Percentiles rank a stretch among this genome's conserved stretches.
Conservation (phyloP, 2,888 invertebrate genomes). For the Notodonta ziczac region DNA sequence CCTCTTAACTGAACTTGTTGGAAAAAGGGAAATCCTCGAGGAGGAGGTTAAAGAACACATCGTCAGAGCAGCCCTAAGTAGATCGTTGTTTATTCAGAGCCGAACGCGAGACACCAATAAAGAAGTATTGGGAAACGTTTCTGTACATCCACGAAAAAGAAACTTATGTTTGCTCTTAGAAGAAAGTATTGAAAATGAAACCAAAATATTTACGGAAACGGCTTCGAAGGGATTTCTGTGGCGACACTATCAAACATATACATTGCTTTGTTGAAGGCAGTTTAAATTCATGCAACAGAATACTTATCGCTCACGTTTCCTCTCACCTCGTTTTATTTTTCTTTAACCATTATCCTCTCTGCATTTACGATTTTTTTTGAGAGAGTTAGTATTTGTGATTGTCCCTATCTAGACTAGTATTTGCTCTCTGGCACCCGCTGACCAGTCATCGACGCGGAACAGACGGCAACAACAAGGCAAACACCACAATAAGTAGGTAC, state of each 20-base stretch:
- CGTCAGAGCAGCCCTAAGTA: background rate
- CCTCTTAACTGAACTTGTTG: slow-evolving; percentile 1
- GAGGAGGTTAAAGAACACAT: slow-evolving; percentile 1
- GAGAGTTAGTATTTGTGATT: background rate
- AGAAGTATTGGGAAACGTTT: background rate
- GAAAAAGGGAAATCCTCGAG: background rate
- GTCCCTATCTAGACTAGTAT: background rate
- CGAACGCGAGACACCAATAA: background rate
- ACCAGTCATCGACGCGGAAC: slow-evolving; percentile 31
- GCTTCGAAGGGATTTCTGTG: no score
- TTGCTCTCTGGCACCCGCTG: background rate
- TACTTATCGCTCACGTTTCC: no score
- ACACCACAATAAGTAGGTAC: slow-evolving; percentile 23
- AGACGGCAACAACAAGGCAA: slow-evolving; percentile 30
- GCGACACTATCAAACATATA: no score
- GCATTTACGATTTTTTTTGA: no score
- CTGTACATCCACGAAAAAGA: background rate
- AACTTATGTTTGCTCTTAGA: background rate
- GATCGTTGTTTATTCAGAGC: slow-evolving; percentile 5
- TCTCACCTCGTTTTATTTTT: no score
- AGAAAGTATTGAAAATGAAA: background rate
- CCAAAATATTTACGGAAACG: background rate
- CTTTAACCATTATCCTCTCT: no score
- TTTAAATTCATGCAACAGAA: no score
- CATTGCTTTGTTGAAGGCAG: no score